Conservation (phyloP, 2,888 invertebrate species). For the Drosophila vallismaia region DNA sequence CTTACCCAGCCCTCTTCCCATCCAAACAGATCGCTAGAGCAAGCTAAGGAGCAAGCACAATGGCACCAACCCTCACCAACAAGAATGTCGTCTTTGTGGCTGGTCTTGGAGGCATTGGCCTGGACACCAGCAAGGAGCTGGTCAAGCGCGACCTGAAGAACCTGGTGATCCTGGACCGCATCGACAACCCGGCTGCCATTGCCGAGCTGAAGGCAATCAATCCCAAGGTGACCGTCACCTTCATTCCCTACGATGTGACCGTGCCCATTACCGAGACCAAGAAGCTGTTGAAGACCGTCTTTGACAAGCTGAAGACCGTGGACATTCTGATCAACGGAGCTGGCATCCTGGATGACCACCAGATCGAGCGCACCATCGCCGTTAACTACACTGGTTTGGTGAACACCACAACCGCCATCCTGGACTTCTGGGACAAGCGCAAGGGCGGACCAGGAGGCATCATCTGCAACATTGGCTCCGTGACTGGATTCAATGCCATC, state of each 20-base stretch:
- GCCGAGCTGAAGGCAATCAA: slow-evolving; percentile 63
- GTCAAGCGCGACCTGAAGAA: slow-evolving; percentile 69
- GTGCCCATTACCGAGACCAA: slow-evolving; percentile 62
- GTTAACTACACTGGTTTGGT: slow-evolving; percentile 75
- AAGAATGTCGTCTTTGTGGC: slow-evolving; percentile 78
- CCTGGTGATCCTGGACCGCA: slow-evolving; percentile 72
- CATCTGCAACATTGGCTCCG: slow-evolving; percentile 82
- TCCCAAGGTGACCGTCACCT: slow-evolving; percentile 61
- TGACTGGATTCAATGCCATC: slow-evolving; percentile 75
- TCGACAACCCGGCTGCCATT: slow-evolving; percentile 63
- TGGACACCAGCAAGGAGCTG: slow-evolving; percentile 72
- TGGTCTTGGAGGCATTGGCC: slow-evolving; percentile 79
- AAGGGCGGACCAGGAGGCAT: slow-evolving; percentile 83
- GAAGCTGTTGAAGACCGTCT: slow-evolving; percentile 69
- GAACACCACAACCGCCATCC: slow-evolving; percentile 75
- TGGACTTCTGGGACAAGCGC: slow-evolving; percentile 83
- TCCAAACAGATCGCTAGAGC: slow-evolving; percentile 37
- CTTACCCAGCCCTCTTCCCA: slow-evolving; percentile 24
- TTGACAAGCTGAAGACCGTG: slow-evolving; percentile 62
- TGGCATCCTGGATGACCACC: slow-evolving; percentile 72
- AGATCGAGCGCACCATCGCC: slow-evolving; percentile 71
- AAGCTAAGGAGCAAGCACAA: slow-evolving; percentile 25
- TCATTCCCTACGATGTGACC: slow-evolving; percentile 72
- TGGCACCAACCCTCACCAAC: slow-evolving; percentile 59
- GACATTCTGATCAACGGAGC: slow-evolving; percentile 78